These are phyloP conservation scores for Haliclona indistincta DNA, from an alignment of 37 sponge, comb jelly and placozoan species.

Conservation along the genomic window DNA sequence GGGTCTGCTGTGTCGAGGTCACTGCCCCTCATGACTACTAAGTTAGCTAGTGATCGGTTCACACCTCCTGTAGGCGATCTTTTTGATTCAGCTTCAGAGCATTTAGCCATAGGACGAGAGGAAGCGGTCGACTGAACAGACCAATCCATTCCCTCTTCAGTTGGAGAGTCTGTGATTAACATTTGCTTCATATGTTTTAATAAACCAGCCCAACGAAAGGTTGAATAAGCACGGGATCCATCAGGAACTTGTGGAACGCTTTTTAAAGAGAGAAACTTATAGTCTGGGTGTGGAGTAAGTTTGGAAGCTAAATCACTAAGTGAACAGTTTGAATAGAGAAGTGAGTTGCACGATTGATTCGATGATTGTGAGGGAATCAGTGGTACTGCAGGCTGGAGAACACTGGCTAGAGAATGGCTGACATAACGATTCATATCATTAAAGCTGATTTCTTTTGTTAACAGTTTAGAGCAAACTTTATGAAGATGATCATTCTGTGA, in stretches of 20 bases:
- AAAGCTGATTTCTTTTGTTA: conserved; percentile 75
- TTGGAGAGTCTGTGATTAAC: conserved; percentile 67
- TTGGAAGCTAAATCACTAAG: conserved; percentile 55
- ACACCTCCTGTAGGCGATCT: neutral
- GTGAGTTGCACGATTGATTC: neutral
- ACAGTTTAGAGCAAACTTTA: conserved; percentile 64
- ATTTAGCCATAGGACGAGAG: neutral
- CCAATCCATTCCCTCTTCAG: conserved; percentile 87
- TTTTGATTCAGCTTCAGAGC: neutral
- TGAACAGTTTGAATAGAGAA: conserved; percentile 31
- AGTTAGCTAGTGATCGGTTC: conserved; percentile 61
- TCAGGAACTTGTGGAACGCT: conserved; percentile 72
- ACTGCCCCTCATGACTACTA: conserved; percentile 65
- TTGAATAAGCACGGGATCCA: conserved; percentile 60
- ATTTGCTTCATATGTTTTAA: conserved; percentile 82
- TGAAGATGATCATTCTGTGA: conserved; percentile 82
- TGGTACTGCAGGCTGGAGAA: conserved; percentile 61
- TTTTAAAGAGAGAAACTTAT: conserved; percentile 70
- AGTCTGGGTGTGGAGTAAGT: conserved; percentile 61
- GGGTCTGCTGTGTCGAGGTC: conserved; percentile 38
- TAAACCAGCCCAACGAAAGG: conserved; percentile 76
- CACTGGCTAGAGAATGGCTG: conserved; percentile 59
- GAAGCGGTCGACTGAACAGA: neutral
- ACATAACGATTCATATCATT: conserved; percentile 71
- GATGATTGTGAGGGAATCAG: neutral